Conservation (phyloP, 1,140 invertebrate species). For the Vanessa tameamea region DNA sequence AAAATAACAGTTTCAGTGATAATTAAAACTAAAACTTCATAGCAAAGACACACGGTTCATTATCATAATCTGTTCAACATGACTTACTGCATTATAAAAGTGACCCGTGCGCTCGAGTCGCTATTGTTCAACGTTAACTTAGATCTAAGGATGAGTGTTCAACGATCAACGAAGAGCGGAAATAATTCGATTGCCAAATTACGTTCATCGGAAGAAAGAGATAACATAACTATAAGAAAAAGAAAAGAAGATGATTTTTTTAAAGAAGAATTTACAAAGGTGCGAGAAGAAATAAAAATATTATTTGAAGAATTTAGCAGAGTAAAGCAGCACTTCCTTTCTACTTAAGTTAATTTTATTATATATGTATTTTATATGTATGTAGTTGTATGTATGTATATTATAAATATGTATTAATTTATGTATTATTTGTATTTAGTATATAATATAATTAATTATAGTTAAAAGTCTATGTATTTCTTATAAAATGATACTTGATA, state of each 20-base stretch:
- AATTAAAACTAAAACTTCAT: constrained; percentile 7
- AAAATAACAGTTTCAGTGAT: no score
- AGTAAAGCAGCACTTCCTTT: no score
- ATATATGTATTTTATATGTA: no score
- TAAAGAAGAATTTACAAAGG: constrained; percentile 4
- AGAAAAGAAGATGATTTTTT: constrained; percentile 12
- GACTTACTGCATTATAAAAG: constrained; percentile 3
- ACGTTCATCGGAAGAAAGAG: no score
- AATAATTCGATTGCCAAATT: constrained; percentile 12
- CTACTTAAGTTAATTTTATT: no score
- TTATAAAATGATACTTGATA: no score
- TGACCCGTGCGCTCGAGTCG: no score
- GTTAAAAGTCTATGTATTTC: no score
- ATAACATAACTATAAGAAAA: constrained; percentile 12
- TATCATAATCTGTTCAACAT: constrained; percentile 11
- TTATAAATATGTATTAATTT: no score
- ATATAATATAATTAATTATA: no score
- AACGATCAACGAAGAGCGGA: constrained; percentile 12
- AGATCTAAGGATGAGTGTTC: constrained; percentile 12
- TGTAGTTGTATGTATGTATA: no score
- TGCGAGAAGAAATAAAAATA: constrained; percentile 13
- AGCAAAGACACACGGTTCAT: constrained; percentile 8
- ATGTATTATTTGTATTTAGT: no score
- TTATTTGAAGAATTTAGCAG: constrained; percentile 14
- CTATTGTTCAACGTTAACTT: neutral